Base-by-base conservation (phyloP, 2,797 vertebrate species). In the Acanthiza pusilla region DNA sequence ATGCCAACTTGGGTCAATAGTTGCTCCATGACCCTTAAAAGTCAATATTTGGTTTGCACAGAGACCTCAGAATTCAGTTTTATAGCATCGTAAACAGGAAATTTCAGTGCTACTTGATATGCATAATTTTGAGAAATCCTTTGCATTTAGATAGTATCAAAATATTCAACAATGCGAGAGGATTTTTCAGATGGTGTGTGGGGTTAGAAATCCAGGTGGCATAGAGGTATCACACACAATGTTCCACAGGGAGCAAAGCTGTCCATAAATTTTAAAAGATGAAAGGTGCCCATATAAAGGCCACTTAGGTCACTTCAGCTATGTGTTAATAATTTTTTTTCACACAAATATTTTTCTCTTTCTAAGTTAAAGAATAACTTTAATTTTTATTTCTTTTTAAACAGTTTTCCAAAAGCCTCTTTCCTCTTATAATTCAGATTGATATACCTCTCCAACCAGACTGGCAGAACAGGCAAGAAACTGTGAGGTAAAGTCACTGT, bases 1-100 rank as follows among this genome's bases (percentile, higher is more conserved):
- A 78, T 87, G 90, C 88, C 94, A 94, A 2, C 82, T 26, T 48
- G 67, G 93, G 90, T 84, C 93, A 84, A 53, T 72, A 86, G 68
- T 23, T 93, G 55, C 57, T 88, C 58, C 60, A 8, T 95, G 94
- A 95, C 71, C 83, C 88, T 29, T 88, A 43, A 90, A 93, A 95
- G 94, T 94, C 88, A 95, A 60, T 90, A 95, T 88, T 88, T 72
- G 45, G 27, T 55, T 83, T 94, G 67, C 54, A 70, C 22, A 61
- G 85, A 90, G 77, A 70, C 51, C 60, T 86, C 66, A 86, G 91
- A 65, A 78, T 73, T 73, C 34, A n/a, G 67, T 81, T 95, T 94
- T 88, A 76, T 9, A 76, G 80, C 93, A 42, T 0, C 78, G 74
- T 86, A 91, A 94, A 90, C 90, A 94, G 88, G 85, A 90, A 90